These are phyloP conservation scores for Blennius ocellaris DNA, from an alignment of 2,113 vertebrate species.

Conservation along the genomic window DNA sequence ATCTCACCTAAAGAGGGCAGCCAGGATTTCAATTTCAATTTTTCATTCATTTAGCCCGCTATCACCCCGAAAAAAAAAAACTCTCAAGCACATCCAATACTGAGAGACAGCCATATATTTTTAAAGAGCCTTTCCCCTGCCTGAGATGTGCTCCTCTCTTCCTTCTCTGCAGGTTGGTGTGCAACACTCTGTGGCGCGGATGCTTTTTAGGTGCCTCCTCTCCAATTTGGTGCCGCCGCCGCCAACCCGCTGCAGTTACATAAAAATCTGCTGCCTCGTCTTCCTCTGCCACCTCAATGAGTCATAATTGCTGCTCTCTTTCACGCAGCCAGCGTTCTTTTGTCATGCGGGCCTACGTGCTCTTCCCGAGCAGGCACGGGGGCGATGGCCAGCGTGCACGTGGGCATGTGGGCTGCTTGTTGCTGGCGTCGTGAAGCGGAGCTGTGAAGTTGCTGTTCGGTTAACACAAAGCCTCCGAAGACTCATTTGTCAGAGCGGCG, in stretches of 20 bases:
- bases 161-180: conserved; percentile 17
- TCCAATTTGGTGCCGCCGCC: conserved; percentile 48
- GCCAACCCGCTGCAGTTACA: conserved; percentile 68
- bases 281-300: conserved; percentile 75
- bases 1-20: not conserved
- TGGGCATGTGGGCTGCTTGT: conserved; percentile 37
- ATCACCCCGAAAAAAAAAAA: not conserved
- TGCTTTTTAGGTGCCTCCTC: conserved; percentile 48
- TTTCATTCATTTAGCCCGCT: conserved; percentile 17
- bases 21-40: conserved; percentile 23
- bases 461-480: conserved; percentile 16
- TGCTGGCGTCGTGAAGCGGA: conserved; percentile 20
- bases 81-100: conserved; percentile 11
- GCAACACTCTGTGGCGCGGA: conserved; percentile 45
- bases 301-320: conserved; percentile 81
- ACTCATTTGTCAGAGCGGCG: conserved; percentile 1
- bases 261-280: conserved; percentile 73
- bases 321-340: conserved; percentile 56
- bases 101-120: not conserved
- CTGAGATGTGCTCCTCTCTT: not conserved
- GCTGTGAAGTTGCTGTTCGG: conserved; percentile 30
- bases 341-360: conserved; percentile 69
- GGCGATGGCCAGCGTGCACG: conserved; percentile 51
- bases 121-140: not conserved
- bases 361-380: conserved; percentile 51